phyloP scores from a whole-genome alignment of 2,888 invertebrate genomes.

The Eremobia ochroleuca region DNA sequence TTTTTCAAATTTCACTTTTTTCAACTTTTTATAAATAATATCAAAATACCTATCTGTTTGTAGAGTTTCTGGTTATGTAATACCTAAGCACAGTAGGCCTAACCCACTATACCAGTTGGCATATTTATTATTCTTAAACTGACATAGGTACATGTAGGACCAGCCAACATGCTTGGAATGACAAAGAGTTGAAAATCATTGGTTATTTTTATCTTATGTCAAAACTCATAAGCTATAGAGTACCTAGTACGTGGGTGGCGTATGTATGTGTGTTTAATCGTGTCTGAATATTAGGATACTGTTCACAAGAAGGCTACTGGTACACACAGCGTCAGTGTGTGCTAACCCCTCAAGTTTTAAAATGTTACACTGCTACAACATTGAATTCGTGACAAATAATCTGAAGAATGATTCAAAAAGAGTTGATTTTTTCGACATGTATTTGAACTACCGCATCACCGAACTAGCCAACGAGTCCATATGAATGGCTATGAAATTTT shows the following conservation, averaged over 20 bases:
- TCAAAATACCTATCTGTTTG: background rate
- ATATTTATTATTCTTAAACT: slow-evolving; percentile 56
- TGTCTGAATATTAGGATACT: slow-evolving; percentile 14
- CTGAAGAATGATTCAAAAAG: too few species aligned
- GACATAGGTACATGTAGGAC: slow-evolving; percentile 43
- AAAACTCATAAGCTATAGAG: slow-evolving; percentile 36
- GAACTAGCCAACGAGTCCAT: too few species aligned
- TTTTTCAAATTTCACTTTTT: too few species aligned
- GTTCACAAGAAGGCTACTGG: slow-evolving; percentile 21
- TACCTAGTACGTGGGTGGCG: slow-evolving; percentile 59
- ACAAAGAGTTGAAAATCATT: slow-evolving; percentile 56
- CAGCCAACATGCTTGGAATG: slow-evolving; percentile 52
- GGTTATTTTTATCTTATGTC: slow-evolving; percentile 55
- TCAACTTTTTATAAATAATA: too few species aligned
- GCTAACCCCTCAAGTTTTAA: too few species aligned
- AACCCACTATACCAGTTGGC: slow-evolving; percentile 21
- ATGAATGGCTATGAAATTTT: too few species aligned
- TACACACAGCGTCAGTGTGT: too few species aligned
- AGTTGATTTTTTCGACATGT: too few species aligned
- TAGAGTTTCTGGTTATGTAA: background rate
- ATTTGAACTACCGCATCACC: too few species aligned
- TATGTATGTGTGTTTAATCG: slow-evolving; percentile 43
- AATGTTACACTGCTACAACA: too few species aligned
- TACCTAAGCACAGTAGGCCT: background rate
- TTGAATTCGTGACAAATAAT: too few species aligned